Base-by-base conservation (phyloP, 2,888 invertebrate genomes). In the Fragum fragum region DNA sequence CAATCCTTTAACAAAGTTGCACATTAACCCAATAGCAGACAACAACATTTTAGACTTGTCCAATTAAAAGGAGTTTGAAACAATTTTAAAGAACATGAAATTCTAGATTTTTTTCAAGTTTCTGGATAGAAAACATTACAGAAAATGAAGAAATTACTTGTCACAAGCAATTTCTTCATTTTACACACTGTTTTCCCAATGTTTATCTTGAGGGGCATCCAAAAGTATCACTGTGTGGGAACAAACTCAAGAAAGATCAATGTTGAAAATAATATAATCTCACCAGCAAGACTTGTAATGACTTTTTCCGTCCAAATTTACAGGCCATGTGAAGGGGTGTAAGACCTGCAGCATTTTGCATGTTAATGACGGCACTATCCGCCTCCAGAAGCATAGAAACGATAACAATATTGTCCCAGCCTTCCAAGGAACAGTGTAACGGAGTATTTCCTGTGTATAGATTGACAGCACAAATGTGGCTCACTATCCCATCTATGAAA, bases 391-490 rank as follows among this genome's bases (percentile, higher is more conserved):
- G 77, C 14, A 72, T 61, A 2, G 70, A 70, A 16, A 91, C 81
- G 14, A 93, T 83, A 7, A 68, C 83, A 32, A 75, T 70, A 55
- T 88, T 85, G 87, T 93, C 93, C n/a, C 91, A 92, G 23, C 84
- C 85, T 78, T 89, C 86, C 14, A 93, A 63, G n/a, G 87, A 81
- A 7, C 90, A 83, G 75, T 93, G 93, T 21, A 91, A 82, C 1
- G 90, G 84, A 0, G 91, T 92, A 74, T 85, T 87, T 52, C 93
- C 92, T 86, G 91, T 90, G 52, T 32, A 81, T 28, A 89, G 79
- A 76, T 91, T 92, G n/a, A 91, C 88, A n/a, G 92, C 92, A 87
- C 92, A 92, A 6, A 93, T 88, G 79, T 93, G 93, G 75, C 91
- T 92, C 23, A 92, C 87, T n/a, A 88, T 42, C 11, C 90, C 89